phyloP scores from a whole-genome alignment of 2,113 vertebrate genomes.

The Poicephalus meyeri region DNA sequence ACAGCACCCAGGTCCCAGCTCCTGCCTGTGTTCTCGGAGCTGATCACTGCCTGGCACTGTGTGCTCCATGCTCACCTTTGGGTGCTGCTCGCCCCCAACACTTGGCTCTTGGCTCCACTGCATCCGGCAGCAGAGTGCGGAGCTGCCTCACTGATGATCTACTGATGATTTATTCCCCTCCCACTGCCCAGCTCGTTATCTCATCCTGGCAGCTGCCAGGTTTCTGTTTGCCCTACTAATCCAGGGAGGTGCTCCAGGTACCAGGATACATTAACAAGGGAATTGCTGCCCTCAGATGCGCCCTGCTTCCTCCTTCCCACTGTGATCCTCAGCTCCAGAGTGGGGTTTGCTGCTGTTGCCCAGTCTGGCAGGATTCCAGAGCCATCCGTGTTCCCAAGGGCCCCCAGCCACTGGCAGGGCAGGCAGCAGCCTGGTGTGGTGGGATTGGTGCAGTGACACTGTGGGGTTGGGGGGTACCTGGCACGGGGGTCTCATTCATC shows the following conservation, averaged over 20 bases:
- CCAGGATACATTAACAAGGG: not conserved
- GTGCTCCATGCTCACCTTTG: not conserved
- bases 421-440: not conserved
- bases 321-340: not conserved
- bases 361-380: not conserved
- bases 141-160: not conserved
- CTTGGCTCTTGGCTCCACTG: rapidly evolving
- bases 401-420: rapidly evolving
- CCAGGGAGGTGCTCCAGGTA: not conserved
- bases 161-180: not conserved
- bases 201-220: not conserved
- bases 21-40: rapidly evolving
- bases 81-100: rapidly evolving
- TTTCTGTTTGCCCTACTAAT: not conserved
- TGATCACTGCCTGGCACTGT: rapidly evolving
- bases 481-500: not conserved
- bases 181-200: not conserved
- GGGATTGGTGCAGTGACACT: not conserved
- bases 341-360: not conserved
- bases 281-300: rapidly evolving
- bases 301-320: not conserved
- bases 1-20: not conserved
- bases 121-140: not conserved
- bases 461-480: no score
- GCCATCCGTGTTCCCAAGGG: not conserved